Evolutionary conservation across 2,888 invertebrate genomes (phyloP), one percentile per base, ranked within the genome.

Genomic region (Tyria jacobaeae): DNA sequence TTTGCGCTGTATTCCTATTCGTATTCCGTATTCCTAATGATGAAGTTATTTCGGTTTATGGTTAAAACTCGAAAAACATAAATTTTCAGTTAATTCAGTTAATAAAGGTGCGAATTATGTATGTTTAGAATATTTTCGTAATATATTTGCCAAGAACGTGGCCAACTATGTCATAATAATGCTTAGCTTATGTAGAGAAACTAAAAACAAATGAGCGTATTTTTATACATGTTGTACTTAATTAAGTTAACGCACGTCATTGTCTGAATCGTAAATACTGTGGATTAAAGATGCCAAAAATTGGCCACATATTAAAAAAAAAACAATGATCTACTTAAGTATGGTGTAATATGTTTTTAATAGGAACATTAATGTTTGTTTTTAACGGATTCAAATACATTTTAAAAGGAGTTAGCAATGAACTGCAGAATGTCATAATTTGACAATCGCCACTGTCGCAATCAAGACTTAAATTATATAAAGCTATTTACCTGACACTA

Each of bases 101-200:
- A n/a, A n/a, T n/a, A n/a, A n/a, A n/a, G n/a, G n/a, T n/a, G n/a
- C n/a, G n/a, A n/a, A n/a, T n/a, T n/a, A n/a, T n/a, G n/a, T n/a
- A n/a, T n/a, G n/a, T 64, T 47, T 61, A 63, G 64, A 49, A 69
- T 71, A 72, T 68, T 68, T 68, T 65, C 61, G 37, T 66, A 68
- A 57, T 59, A 49, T 64, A 61, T 73, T 64, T 66, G 73, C 76
- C 73, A 74, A 74, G 63, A 60, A 57, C 56, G 62, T 70, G 66
- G 76, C 73, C 67, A 74, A 76, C 55, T 5, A 56, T 56, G 14
- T 31, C 53, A 44, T 57, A 49, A 48, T 60, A 44, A 52, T 3
- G 72, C 65, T 64, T 60, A 75, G 68, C 59, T 54, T 58, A 49
- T 34, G 9, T 39, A 21, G 24, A 44, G 14, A 37, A 31, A 47